Percentiles rank a stretch among this genome's conserved stretches.
Evolutionary conservation across 1,140 invertebrate genomes (phyloP).

Genomic region (Bursaphelenchus mucronatus): DNA sequence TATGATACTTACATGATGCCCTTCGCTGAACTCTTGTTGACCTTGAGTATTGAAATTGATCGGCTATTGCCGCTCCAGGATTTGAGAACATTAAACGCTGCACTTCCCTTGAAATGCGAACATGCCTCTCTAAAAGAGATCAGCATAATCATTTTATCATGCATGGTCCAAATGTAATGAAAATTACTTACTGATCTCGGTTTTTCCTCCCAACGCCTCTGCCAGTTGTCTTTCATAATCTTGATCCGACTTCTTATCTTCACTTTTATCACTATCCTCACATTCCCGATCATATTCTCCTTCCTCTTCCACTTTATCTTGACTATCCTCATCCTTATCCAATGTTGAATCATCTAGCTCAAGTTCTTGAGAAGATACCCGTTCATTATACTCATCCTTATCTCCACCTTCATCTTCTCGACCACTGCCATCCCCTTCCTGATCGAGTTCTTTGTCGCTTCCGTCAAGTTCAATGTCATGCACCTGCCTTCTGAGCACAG

Average conservation of each 20-base stretch:
- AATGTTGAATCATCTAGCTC: background rate
- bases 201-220: conserved; percentile 15
- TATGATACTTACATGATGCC: background rate
- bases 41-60: background rate
- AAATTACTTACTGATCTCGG: conserved; percentile 8
- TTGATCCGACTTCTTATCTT: background rate
- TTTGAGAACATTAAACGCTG: conserved; percentile 3
- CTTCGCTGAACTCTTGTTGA: background rate
- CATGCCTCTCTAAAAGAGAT: conserved; percentile 10
- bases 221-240: conserved; percentile 6
- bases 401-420: background rate
- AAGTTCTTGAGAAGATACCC: background rate
- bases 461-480: too few species aligned
- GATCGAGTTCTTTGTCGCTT: too few species aligned
- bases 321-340: conserved; percentile 2
- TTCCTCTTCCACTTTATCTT: conserved; percentile 11
- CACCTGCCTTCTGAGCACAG: too few species aligned
- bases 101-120: conserved; percentile 14
- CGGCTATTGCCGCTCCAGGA: conserved; percentile 7
- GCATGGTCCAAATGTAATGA: background rate
- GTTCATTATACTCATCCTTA: background rate
- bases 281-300: background rate
- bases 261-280: background rate
- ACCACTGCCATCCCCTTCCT: background rate
- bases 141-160: too few species aligned